These are phyloP conservation scores for Tipula unca DNA, from an alignment of 2,888 invertebrate genomes.

Conservation along the genomic window DNA sequence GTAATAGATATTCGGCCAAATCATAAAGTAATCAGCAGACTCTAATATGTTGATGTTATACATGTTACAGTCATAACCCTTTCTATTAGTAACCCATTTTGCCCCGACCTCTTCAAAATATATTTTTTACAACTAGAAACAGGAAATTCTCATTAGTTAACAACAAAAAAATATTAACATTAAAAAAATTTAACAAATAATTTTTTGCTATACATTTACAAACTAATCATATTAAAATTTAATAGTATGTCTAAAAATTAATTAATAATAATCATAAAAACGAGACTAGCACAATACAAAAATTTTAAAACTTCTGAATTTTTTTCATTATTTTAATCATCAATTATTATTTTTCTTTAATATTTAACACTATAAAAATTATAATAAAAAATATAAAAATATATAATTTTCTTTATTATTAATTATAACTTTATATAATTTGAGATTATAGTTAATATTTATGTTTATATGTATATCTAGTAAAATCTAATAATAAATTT, in stretches of 20 bases:
- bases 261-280: not conserved
- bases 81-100: not conserved
- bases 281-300: conserved; percentile 8
- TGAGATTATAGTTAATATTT: not conserved
- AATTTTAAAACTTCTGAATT: not conserved
- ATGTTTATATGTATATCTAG: not conserved
- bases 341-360: not conserved
- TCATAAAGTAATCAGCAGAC: not conserved
- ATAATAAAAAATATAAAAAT: not conserved
- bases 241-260: not conserved
- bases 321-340: not conserved
- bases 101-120: not conserved
- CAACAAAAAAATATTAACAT: not conserved
- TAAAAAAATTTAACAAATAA: not conserved
- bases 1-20: not conserved
- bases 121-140: not conserved
- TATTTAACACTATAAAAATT: not conserved
- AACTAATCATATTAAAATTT: not conserved
- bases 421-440: not conserved
- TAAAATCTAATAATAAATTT: not conserved
- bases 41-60: not conserved
- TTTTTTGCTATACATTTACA: not conserved
- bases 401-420: not conserved
- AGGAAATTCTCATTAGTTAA: not conserved
- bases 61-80: not conserved